These are phyloP conservation scores for Microtus oregoni DNA, from an alignment of 2,113 vertebrate species.

Conservation along the genomic window DNA sequence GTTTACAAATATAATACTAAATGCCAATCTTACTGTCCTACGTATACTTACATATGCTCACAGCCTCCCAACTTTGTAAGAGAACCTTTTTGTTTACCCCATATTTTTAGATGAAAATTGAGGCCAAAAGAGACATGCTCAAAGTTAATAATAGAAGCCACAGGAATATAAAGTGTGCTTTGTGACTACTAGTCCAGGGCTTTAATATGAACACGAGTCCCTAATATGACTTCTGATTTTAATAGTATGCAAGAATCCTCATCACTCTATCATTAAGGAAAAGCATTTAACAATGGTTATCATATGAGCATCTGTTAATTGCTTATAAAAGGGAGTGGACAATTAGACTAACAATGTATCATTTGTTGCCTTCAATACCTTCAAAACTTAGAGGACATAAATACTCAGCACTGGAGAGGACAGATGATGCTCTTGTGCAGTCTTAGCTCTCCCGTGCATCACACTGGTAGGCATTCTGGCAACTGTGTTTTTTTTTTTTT, in stretches of 20 bases:
- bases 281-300: slow-evolving; percentile 24
- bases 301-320: slow-evolving; percentile 10
- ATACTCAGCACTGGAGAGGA: not conserved
- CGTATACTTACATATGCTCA: not conserved
- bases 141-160: slow-evolving; percentile 1
- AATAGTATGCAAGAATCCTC: slow-evolving; percentile 8
- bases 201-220: not conserved
- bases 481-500: not conserved
- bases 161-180: not conserved
- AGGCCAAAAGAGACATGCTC: slow-evolving; percentile 35
- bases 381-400: slow-evolving; percentile 41
- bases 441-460: not conserved
- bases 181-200: slow-evolving; percentile 11
- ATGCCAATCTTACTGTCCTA: slow-evolving; percentile 13
- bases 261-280: slow-evolving; percentile 13
- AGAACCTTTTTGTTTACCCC: not conserved
- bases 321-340: not conserved
- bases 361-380: not conserved
- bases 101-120: slow-evolving; percentile 61
- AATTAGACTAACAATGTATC: slow-evolving; percentile 18
- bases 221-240: not conserved
- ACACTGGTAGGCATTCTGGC: not conserved
- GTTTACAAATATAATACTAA: not conserved
- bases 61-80: slow-evolving; percentile 11
- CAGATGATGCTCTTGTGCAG: not conserved